phyloP scores from a whole-genome alignment of 2,113 vertebrate genomes.

The Lynx canadensis region DNA sequence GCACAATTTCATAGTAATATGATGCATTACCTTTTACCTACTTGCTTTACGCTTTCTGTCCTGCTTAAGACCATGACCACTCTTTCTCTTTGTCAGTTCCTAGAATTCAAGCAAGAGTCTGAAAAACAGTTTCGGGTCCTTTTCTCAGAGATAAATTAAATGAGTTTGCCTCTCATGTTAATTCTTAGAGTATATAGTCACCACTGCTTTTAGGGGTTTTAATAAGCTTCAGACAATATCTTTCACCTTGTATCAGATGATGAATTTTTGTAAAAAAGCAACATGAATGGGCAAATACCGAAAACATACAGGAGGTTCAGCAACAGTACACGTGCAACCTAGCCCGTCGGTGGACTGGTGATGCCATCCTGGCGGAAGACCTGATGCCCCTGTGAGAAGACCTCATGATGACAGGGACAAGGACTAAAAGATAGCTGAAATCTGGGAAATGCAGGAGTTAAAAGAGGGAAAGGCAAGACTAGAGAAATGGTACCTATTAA shows the following conservation, averaged over 20 bases:
- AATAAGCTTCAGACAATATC: neutral
- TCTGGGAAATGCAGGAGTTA: neutral
- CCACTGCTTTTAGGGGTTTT: neutral
- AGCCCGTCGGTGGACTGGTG: neutral
- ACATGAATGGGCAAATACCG: neutral
- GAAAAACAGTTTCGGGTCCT: neutral
- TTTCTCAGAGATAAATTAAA: constrained; percentile 29
- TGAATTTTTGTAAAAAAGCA: neutral
- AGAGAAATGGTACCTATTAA: neutral
- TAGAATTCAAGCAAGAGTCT: neutral
- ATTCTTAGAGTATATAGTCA: neutral
- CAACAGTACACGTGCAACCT: neutral
- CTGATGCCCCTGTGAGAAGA: neutral
- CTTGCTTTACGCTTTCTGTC: neutral
- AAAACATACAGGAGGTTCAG: neutral
- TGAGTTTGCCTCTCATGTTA: neutral
- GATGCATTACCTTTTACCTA: neutral
- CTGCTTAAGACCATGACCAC: neutral
- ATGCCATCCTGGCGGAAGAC: neutral
- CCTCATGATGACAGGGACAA: neutral
- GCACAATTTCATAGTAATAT: neutral
- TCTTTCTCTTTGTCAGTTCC: neutral
- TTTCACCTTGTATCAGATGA: neutral
- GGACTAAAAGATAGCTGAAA: neutral
- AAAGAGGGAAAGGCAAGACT: neutral